Evolutionary conservation across 2,888 invertebrate species (phyloP), one percentile per base, ranked within the genome.

Genomic region (Tenthredo distinguenda): DNA sequence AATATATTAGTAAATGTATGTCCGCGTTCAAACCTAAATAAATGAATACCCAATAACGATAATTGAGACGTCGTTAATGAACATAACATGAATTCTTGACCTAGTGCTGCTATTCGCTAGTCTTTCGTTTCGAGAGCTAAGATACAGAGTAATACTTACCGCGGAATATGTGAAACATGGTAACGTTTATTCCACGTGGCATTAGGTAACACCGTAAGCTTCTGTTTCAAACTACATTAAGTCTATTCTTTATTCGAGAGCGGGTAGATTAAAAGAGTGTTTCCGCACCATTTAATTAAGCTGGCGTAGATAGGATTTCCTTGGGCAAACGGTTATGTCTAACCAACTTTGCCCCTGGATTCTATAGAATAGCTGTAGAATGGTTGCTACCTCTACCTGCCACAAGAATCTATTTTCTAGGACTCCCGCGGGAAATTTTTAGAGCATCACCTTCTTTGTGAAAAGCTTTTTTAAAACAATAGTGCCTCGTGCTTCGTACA

Each of bases 261-360:
- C 26, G 68, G 83, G 43, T 83, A 65, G 58, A 85, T 40, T 85
- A 68, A 81, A 85, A 82, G 71, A 81, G 55, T 40, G 71, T 85
- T 71, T 82, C 79, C 72, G 18, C 71, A 40, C 79, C 71, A 65
- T 79, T 81, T 71, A 55, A 79, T 85, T 85, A 85, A 85, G 65
- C 85, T 21, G 34, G 40, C 81, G 81, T 77, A 79, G 62, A 85
- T 85, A 50, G 65, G 79, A 85, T 85, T 85, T 77, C 79, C 65
- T 85, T 47, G 85, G 81, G 85, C 21, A 77, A 77, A 85, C 76
- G 85, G 77, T 77, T 85, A 85, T 34, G 68, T 79, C 85, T 79
- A 74, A 85, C 74, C 77, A 65, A 85, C 76, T 85, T 85, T 79
- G 43, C 79, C 65, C 43, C 65, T 62, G 50, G 84, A 84, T 84